Conservation (phyloP, 2,113 vertebrate species). For the Plecturocebus donacophilus region DNA sequence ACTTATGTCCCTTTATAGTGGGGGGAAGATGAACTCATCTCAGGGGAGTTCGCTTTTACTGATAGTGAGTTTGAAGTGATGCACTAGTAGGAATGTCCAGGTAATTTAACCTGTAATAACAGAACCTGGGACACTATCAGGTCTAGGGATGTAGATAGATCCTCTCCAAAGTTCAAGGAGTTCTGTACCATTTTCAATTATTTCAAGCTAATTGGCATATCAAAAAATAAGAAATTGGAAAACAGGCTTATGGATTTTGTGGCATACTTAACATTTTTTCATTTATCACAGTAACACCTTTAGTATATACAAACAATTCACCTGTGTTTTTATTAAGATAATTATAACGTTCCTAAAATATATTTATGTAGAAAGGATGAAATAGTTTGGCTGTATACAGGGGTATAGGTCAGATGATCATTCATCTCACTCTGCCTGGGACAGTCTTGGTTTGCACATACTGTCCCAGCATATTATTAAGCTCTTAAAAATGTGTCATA, state of each 20-base stretch:
- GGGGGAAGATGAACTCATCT: neutral
- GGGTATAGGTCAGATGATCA: neutral
- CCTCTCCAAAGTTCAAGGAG: neutral
- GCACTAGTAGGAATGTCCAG: neutral
- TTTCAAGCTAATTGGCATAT: neutral
- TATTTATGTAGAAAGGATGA: neutral
- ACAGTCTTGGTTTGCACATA: too few species aligned
- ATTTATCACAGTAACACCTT: neutral
- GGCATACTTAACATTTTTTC: neutral
- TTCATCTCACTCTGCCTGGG: neutral
- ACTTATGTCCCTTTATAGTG: neutral
- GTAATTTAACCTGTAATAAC: neutral
- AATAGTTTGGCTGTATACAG: neutral
- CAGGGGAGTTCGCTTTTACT: neutral
- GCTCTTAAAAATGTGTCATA: neutral
- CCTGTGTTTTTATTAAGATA: neutral
- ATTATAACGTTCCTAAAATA: neutral
- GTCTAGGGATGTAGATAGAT: neutral
- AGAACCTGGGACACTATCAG: neutral
- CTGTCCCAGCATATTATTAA: neutral
- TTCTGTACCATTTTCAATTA: neutral
- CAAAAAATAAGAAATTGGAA: neutral
- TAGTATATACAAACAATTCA: neutral
- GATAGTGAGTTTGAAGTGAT: neutral
- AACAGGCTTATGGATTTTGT: neutral